phyloP scores from a whole-genome alignment of 2,888 invertebrate species.

The Rugalucina vietnamica region DNA sequence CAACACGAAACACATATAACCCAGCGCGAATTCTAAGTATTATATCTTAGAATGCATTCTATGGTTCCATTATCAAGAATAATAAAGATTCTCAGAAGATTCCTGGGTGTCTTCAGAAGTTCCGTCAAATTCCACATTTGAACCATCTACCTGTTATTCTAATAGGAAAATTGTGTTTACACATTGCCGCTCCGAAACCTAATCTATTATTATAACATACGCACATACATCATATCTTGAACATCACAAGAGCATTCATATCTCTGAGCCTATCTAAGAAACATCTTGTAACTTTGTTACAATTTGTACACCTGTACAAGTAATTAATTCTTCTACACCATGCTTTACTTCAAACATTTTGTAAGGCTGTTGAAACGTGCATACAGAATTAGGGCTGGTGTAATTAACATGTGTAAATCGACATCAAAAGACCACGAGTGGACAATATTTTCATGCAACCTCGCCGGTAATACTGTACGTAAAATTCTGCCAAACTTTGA shows the following conservation, averaged over 20 bases:
- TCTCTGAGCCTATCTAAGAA: too few species aligned
- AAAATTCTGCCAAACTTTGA: too few species aligned
- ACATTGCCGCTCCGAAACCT: not conserved
- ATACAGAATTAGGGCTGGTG: too few species aligned
- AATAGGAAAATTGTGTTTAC: not conserved
- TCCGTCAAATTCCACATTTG: not conserved
- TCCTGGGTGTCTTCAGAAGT: not conserved
- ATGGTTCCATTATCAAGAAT: not conserved
- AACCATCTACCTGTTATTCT: slow-evolving; percentile 2
- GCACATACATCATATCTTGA: not conserved
- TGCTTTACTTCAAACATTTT: too few species aligned
- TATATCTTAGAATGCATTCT: not conserved
- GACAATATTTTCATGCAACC: too few species aligned
- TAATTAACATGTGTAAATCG: too few species aligned
- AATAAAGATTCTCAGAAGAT: not conserved
- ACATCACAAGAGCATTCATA: not conserved
- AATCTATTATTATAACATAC: slow-evolving; percentile 4
- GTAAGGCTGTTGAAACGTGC: too few species aligned
- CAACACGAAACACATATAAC: too few species aligned
- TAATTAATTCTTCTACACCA: too few species aligned
- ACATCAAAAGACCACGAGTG: too few species aligned
- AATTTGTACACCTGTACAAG: not conserved
- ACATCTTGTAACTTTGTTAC: not conserved
- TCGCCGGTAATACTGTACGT: too few species aligned
- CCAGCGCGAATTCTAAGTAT: too few species aligned